A percentile compares a stretch with the other conserved stretches of the same genome.
Evolutionary conservation across 2,797 vertebrate genomes (phyloP).

Genomic region (Cryptoblepharus egeriae): DNA sequence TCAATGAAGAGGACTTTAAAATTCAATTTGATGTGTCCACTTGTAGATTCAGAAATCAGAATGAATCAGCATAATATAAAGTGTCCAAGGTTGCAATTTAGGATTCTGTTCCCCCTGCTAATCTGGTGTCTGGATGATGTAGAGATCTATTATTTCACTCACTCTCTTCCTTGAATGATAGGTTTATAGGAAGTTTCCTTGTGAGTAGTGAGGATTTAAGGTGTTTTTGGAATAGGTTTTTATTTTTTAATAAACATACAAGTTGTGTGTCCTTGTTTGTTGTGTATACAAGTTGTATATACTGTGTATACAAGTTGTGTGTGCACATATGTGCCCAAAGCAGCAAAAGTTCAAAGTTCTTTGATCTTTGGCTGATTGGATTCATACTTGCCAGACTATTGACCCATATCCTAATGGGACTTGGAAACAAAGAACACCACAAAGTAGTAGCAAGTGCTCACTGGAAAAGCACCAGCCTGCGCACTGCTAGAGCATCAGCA

Average conservation of each 20-base stretch:
- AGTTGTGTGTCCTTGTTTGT: no score
- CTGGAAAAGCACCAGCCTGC: no score
- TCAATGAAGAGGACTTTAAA: slow-evolving; percentile 49
- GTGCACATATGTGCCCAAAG: no score
- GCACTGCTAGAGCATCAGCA: no score
- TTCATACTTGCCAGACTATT: neutral
- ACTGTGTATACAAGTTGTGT: neutral
- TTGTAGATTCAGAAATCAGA: slow-evolving; percentile 48
- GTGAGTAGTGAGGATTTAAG: neutral
- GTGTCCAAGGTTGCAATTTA: slow-evolving; percentile 48
- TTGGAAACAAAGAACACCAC: no score
- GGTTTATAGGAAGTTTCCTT: neutral
- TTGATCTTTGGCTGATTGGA: neutral
- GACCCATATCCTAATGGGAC: neutral
- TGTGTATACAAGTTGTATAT: no score
- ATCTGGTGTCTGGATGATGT: neutral
- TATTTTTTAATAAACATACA: neutral
- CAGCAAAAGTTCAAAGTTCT: neutral
- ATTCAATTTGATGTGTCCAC: slow-evolving; percentile 54
- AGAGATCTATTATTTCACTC: neutral
- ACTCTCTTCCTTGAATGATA: neutral
- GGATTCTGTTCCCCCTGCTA: slow-evolving; percentile 1
- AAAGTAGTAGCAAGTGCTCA: no score
- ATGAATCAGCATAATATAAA: slow-evolving; percentile 62
- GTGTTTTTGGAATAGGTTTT: neutral